Evolutionary conservation across 1,140 invertebrate genomes (phyloP).

Genomic region (Lordiphosa collinella): DNA sequence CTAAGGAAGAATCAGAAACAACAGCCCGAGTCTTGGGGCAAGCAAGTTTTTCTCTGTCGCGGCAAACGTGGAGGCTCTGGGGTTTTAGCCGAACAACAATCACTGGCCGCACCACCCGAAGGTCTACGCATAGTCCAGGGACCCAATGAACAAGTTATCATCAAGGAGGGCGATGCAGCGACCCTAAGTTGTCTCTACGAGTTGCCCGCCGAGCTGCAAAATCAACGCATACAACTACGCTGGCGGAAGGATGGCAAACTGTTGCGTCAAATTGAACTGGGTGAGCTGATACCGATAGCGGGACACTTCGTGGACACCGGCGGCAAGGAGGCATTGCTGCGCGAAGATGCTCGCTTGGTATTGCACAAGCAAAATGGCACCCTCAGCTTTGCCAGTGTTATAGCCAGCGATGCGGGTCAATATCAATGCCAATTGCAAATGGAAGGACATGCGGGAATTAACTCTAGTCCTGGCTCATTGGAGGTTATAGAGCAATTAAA

Average conservation of each 20-base stretch:
- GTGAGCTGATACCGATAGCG: slow-evolving; percentile 31
- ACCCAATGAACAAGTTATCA: slow-evolving; percentile 80
- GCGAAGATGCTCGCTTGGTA: slow-evolving; percentile 61
- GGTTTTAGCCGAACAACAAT: slow-evolving; percentile 21
- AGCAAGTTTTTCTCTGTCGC: slow-evolving; percentile 75
- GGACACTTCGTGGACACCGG: slow-evolving; percentile 28
- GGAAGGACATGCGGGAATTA: slow-evolving; percentile 53
- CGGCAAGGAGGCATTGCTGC: slow-evolving; percentile 52
- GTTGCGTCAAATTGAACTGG: slow-evolving; percentile 81
- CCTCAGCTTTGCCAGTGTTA: slow-evolving; percentile 60
- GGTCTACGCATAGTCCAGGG: slow-evolving; percentile 78
- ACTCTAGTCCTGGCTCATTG: slow-evolving; percentile 54
- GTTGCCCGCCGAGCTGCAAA: slow-evolving; percentile 80
- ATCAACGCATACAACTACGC: slow-evolving; percentile 79
- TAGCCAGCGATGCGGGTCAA: slow-evolving; percentile 71
- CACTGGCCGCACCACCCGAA: slow-evolving; percentile 30
- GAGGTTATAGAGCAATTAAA: slow-evolving; percentile 87
- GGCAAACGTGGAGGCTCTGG: slow-evolving; percentile 57
- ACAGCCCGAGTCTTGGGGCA: slow-evolving; percentile 82
- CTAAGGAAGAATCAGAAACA: slow-evolving; percentile 80
- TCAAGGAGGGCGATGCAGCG: slow-evolving; percentile 85
- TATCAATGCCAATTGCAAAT: slow-evolving; percentile 70
- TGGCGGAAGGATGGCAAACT: slow-evolving; percentile 87
- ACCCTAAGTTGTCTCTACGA: slow-evolving; percentile 84
- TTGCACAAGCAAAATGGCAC: slow-evolving; percentile 70